Conservation (phyloP, 1,140 invertebrate species). For the Bombus breviceps region DNA sequence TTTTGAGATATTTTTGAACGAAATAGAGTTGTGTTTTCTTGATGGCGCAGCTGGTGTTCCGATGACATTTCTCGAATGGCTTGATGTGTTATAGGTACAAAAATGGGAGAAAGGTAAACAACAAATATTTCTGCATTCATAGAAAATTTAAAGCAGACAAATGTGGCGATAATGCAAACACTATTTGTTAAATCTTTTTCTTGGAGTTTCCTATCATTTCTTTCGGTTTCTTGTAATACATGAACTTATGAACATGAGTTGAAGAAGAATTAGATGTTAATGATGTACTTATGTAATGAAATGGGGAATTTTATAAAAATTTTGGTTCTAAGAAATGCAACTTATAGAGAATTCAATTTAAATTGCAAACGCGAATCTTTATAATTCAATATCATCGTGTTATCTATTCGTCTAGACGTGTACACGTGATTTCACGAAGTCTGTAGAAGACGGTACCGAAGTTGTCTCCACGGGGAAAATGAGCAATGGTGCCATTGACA, state of each 20-base stretch:
- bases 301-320: too few relatives aligned
- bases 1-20: not conserved
- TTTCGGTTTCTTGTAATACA: too few relatives aligned
- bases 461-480: constrained; percentile 66
- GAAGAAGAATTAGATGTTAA: too few relatives aligned
- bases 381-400: too few relatives aligned
- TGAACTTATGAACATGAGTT: too few relatives aligned
- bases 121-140: not conserved
- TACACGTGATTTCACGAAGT: constrained; percentile 44
- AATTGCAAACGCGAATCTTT: too few relatives aligned
- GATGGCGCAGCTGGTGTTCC: too few relatives aligned
- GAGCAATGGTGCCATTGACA: constrained; percentile 80
- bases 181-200: not conserved
- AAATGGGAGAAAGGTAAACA: not conserved
- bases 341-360: too few relatives aligned
- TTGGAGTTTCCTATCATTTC: not conserved
- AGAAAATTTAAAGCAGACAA: not conserved
- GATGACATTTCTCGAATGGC: not conserved
- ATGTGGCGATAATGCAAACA: too few relatives aligned
- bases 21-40: not conserved
- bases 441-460: constrained; percentile 38
- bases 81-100: not conserved
- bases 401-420: not conserved
- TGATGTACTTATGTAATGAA: too few relatives aligned
- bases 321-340: too few relatives aligned